Conservation (phyloP, 2,888 invertebrate species). For the Atherix ibis region DNA sequence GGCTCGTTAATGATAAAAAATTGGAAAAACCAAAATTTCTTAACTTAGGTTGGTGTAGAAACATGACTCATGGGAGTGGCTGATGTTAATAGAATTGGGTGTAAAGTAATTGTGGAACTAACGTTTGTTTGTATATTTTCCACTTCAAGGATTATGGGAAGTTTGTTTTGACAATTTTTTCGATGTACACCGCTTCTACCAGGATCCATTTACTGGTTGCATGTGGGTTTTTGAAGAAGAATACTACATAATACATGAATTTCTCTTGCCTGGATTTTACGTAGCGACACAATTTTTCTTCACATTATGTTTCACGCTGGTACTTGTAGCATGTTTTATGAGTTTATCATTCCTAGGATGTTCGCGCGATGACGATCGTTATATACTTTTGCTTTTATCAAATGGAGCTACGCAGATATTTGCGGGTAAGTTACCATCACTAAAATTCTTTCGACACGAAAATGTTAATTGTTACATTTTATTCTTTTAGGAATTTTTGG, state of each 20-base stretch:
- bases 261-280: conserved; percentile 80
- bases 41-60: conserved; percentile 68
- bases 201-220: conserved; percentile 68
- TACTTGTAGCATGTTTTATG: conserved; percentile 58
- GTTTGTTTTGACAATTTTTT: conserved; percentile 81
- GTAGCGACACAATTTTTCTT: conserved; percentile 89
- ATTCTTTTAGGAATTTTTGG: conserved; percentile 53
- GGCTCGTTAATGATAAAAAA: conserved; percentile 72
- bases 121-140: no score
- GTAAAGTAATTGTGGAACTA: conserved; percentile 4
- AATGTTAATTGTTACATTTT: neutral
- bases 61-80: no score
- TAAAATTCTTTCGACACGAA: neutral
- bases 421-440: conserved; percentile 36
- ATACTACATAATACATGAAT: conserved; percentile 84
- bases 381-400: conserved; percentile 54
- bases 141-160: conserved; percentile 87
- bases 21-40: conserved; percentile 61
- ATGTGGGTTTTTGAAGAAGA: conserved; percentile 98
- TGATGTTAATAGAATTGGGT: no score
- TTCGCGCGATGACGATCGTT: conserved; percentile 60
- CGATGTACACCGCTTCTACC: conserved; percentile 74
- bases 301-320: conserved; percentile 69
- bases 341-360: conserved; percentile 57
- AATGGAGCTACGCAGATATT: conserved; percentile 56